These are phyloP conservation scores for Antennarius maculatus DNA, from an alignment of 2,797 vertebrate genomes.

Conservation along the genomic window DNA sequence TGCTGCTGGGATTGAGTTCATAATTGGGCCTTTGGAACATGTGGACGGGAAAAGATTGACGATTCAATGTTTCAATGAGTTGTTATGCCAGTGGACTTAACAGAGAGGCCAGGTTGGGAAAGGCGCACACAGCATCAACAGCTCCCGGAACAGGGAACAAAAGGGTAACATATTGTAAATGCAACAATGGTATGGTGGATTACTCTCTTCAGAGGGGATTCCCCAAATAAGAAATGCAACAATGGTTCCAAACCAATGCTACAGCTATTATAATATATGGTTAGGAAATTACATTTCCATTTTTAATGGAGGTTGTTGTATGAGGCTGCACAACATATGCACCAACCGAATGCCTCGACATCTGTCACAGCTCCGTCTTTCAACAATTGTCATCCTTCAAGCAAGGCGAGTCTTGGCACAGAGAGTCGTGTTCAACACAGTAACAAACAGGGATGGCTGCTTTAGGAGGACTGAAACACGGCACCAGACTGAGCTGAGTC, in stretches of 20 bases:
- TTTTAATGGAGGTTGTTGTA: slow-evolving; percentile 3
- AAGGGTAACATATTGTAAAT: slow-evolving; percentile 40
- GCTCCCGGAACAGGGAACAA: slow-evolving; percentile 63
- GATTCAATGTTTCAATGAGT: slow-evolving; percentile 76
- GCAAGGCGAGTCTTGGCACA: slow-evolving; percentile 52
- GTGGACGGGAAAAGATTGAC: slow-evolving; percentile 79
- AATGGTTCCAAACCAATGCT: not conserved
- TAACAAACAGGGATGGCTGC: slow-evolving; percentile 50
- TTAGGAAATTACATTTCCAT: not conserved
- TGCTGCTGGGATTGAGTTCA: slow-evolving; percentile 68
- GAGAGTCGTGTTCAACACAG: slow-evolving; percentile 59
- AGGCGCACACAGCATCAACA: slow-evolving; percentile 52
- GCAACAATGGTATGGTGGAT: slow-evolving; percentile 34
- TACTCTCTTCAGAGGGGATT: slow-evolving; percentile 30
- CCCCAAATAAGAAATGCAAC: slow-evolving; percentile 3
- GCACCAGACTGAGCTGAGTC: slow-evolving; percentile 55
- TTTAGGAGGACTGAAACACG: slow-evolving; percentile 50
- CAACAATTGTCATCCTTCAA: slow-evolving; percentile 46
- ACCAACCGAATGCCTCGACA: slow-evolving; percentile 12
- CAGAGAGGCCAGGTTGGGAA: slow-evolving; percentile 70
- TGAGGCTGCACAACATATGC: not conserved
- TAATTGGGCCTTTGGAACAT: slow-evolving; percentile 74
- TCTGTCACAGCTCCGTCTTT: slow-evolving; percentile 33
- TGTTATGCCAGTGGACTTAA: slow-evolving; percentile 74
- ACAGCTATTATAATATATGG: not conserved